Evolutionary conservation across 2,888 invertebrate genomes (phyloP).

Genomic region (Sesia apiformis): DNA sequence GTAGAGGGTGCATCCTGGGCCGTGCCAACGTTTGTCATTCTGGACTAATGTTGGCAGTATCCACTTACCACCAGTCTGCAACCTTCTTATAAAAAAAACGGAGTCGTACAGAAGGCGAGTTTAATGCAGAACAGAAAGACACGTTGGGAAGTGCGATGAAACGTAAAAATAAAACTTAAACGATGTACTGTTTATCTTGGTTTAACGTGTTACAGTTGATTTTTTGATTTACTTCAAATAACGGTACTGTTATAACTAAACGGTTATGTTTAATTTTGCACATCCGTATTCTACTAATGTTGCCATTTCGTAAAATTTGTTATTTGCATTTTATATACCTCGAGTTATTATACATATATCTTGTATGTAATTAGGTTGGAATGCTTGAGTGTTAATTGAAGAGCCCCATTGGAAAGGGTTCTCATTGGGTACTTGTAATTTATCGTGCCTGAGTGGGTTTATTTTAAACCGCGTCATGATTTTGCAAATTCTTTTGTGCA

Average conservation of each 20-base stretch:
- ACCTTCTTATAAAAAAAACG: too few species aligned
- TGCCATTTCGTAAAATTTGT: constrained; percentile 31
- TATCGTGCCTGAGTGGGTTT: constrained; percentile 5
- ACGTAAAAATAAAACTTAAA: too few species aligned
- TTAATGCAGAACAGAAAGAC: too few species aligned
- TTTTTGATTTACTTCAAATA: too few species aligned
- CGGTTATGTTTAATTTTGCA: background rate
- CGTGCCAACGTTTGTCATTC: too few species aligned
- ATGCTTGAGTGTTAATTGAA: constrained; percentile 12
- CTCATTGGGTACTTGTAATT: constrained; percentile 12
- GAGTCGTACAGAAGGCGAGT: too few species aligned
- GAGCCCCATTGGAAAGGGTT: constrained; percentile 13
- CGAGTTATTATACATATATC: constrained; percentile 10
- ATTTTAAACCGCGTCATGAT: constrained; percentile 6
- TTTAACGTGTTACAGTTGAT: too few species aligned
- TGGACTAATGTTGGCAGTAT: too few species aligned
- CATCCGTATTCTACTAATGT: constrained; percentile 17
- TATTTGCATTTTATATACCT: constrained; percentile 9
- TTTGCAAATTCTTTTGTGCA: constrained; percentile 2
- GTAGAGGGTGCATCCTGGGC: too few species aligned
- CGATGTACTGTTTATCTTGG: too few species aligned
- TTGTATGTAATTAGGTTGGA: constrained; percentile 12
- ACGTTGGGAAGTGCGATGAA: too few species aligned
- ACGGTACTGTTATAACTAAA: background rate
- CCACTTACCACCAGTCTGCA: too few species aligned